phyloP scores from a whole-genome alignment of 1,140 invertebrate species.

The Anoplophora glabripennis region DNA sequence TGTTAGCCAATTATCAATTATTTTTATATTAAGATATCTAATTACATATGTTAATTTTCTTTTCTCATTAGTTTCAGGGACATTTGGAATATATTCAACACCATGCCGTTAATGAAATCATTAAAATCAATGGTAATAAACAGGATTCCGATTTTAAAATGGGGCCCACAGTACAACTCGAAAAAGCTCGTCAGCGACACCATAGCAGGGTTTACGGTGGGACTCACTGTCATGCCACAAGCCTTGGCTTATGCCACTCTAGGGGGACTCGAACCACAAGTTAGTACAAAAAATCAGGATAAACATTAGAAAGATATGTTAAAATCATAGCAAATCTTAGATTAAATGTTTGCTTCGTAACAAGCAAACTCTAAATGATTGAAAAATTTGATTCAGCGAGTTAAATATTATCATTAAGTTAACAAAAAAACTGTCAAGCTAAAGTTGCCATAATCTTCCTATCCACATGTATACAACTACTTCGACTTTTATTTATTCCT shows the following conservation, averaged over 20 bases:
- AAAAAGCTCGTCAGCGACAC: conserved; percentile 71
- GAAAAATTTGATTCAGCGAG: no score
- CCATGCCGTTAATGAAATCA: conserved; percentile 19
- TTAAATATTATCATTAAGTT: no score
- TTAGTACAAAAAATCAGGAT: conserved; percentile 45
- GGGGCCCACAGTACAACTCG: conserved; percentile 69
- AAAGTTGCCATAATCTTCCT: no score
- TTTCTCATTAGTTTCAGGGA: neutral
- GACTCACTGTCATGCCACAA: conserved; percentile 87
- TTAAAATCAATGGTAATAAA: conserved; percentile 23
- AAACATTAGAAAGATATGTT: neutral
- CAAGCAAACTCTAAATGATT: no score
- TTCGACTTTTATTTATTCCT: no score
- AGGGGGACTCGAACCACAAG: conserved; percentile 78
- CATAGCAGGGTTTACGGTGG: conserved; percentile 82
- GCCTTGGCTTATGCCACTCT: conserved; percentile 82
- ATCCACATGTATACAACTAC: no score
- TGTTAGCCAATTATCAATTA: no score
- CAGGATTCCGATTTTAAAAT: conserved; percentile 62
- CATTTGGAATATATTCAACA: neutral
- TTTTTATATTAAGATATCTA: neutral
- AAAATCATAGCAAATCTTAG: no score
- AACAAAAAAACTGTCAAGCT: no score
- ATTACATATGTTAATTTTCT: neutral
- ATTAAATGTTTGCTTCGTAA: no score